phyloP scores from a whole-genome alignment of 2,888 invertebrate species.

The Hetaerina titia region DNA sequence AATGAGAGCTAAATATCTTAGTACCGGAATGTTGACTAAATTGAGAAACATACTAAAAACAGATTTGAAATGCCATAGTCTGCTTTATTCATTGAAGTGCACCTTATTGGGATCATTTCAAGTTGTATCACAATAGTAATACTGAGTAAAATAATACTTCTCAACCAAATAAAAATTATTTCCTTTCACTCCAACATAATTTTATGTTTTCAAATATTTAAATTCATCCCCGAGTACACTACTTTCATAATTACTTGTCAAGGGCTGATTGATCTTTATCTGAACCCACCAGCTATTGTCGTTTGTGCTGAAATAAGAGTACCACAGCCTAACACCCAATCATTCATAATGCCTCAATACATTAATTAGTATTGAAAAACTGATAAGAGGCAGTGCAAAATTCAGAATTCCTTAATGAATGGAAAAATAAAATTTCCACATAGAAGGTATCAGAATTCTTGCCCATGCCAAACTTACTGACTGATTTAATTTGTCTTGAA shows the following conservation, averaged over 20 bases:
- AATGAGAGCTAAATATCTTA: neutral
- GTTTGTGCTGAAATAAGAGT: neutral
- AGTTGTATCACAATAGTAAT: constrained; percentile 2
- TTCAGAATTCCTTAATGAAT: neutral
- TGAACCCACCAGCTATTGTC: neutral
- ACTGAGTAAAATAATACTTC: constrained; percentile 5
- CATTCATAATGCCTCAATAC: neutral
- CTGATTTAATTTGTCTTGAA: neutral
- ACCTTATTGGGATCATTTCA: neutral
- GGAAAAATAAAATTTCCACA: neutral
- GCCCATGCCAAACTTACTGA: neutral
- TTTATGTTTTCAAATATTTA: neutral
- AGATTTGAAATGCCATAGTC: neutral
- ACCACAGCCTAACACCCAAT: neutral
- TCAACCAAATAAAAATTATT: neutral
- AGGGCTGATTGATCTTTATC: neutral
- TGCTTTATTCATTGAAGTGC: neutral
- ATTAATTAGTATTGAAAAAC: neutral
- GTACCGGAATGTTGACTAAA: neutral
- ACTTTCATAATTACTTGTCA: neutral
- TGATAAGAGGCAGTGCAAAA: neutral
- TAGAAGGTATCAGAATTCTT: neutral
- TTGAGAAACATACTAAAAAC: constrained; percentile 24
- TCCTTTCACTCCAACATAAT: neutral
- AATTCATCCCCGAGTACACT: neutral